These are phyloP conservation scores for Lemur catta DNA, from an alignment of 2,797 vertebrate genomes.

Conservation along the genomic window DNA sequence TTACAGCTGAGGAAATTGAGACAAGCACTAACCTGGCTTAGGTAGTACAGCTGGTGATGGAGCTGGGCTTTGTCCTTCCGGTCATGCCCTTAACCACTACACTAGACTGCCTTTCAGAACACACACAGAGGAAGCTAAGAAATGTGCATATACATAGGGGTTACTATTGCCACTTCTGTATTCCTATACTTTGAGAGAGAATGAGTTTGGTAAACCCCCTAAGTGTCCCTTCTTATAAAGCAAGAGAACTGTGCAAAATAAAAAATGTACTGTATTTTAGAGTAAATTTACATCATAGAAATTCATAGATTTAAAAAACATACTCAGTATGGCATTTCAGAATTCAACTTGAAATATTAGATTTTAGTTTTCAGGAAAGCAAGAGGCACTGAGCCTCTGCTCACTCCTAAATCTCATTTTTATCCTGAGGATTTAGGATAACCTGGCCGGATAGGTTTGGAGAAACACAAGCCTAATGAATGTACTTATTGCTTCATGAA, in stretches of 20 bases:
- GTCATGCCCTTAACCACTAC: neutral
- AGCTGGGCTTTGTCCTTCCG: neutral
- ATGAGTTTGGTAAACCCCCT: neutral
- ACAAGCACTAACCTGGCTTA: neutral
- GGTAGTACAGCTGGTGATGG: neutral
- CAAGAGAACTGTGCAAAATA: neutral
- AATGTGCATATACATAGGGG: fast-evolving
- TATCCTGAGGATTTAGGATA: neutral
- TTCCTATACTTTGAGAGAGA: neutral
- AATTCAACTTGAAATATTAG: neutral
- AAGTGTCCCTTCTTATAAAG: neutral
- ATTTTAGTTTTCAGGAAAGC: neutral
- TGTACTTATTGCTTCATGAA: neutral
- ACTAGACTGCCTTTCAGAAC: neutral
- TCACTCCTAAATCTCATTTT: neutral
- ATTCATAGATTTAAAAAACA: neutral
- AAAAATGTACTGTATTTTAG: neutral
- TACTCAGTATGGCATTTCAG: neutral
- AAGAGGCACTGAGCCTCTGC: neutral
- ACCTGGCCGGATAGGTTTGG: neutral
- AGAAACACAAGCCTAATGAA: neutral
- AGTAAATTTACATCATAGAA: neutral
- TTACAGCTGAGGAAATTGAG: neutral
- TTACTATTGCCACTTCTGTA: neutral
- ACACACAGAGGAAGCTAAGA: neutral